phyloP scores from a whole-genome alignment of 2,797 vertebrate species.

The Eulemur coronatus region DNA sequence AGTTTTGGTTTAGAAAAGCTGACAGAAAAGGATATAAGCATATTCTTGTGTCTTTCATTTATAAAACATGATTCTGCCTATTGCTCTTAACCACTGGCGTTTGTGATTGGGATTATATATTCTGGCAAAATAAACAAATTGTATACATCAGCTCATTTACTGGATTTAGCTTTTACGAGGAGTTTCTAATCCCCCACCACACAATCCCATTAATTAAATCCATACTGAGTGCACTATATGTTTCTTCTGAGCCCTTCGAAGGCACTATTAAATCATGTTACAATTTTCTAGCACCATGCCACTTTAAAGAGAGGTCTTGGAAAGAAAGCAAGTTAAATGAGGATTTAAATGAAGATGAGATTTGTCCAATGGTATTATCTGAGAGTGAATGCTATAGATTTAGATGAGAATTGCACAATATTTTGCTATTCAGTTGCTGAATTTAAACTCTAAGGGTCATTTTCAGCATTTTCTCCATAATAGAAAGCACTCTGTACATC shows the following conservation, averaged over 20 bases:
- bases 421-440: neutral
- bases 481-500: neutral
- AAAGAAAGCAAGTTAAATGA: neutral
- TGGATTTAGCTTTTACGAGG: neutral
- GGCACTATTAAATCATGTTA: neutral
- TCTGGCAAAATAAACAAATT: neutral
- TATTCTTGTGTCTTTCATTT: neutral
- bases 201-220: neutral
- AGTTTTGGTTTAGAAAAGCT: neutral
- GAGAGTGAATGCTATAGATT: neutral
- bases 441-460: neutral
- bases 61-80: neutral
- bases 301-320: neutral
- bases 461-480: neutral
- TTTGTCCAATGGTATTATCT: neutral
- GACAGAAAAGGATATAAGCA: neutral
- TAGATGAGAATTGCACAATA: neutral
- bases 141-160: neutral
- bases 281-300: neutral
- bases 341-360: neutral
- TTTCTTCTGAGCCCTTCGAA: neutral
- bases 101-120: neutral
- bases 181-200: neutral
- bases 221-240: neutral
- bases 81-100: neutral